Evolutionary conservation across 2,888 invertebrate genomes (phyloP), one percentile per base, ranked within the genome.

Genomic region (Orthosia gothica): DNA sequence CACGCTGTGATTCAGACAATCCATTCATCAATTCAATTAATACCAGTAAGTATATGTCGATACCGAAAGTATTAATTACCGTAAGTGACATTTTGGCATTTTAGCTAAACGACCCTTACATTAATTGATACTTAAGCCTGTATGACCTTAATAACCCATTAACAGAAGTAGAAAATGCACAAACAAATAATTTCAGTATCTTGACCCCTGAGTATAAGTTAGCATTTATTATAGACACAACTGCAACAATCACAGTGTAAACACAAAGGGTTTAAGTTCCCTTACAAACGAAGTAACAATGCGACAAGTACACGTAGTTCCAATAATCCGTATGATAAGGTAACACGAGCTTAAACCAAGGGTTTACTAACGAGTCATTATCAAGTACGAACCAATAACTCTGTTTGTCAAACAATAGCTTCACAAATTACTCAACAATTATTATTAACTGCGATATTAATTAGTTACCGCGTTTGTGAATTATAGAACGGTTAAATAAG

Each of bases 321-420:
- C 20, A 18, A 40, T 15, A 47, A 47, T 40, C 40, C 13, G 26
- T 70, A 47, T 15, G 16, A 50, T 23, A 40, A 18, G 26, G 15
- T 32, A 58, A 50, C 78, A 32, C 16, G n/a, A 49, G 62, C 32
- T 9, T 61, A 40, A 26, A 69, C n/a, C 47, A 23, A 61, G 7
- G 5, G 9, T 70, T 54, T 26, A 50, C 20, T 40, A 47, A 13
- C 23, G 50, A 57, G 3, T 54, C n/a, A 45, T 57, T 52, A 68
- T 47, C 45, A 67, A 26, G 26, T 52, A 52, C 16, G 18, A 49
- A 68, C 67, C 49, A 79, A 70, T 79, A 70, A 57, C 23, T 52
- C 5, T 73, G 61, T 70, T 79, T 74, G 50, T 13, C 49, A 67
- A 67, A 78, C 79, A 79, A 79, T 54, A 65, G 58, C 66, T 62